phyloP scores from a whole-genome alignment of 2,113 vertebrate species.

The Thermophis baileyi region DNA sequence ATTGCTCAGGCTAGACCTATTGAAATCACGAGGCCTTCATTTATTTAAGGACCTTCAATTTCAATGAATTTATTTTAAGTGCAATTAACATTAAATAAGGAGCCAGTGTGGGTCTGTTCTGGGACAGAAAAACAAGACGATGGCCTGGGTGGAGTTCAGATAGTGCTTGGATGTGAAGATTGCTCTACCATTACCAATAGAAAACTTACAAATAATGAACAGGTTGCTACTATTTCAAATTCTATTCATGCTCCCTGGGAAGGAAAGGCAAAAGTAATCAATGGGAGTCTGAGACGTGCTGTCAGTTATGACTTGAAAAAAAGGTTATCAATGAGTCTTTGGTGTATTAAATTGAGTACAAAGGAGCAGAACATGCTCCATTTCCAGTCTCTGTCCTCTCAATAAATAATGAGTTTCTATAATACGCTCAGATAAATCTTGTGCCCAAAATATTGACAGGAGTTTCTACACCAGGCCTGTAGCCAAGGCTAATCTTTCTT shows the following conservation, averaged over 20 bases:
- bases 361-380: not conserved
- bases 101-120: not conserved
- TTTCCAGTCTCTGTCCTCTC: not conserved
- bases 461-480: not conserved
- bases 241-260: not conserved
- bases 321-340: not conserved
- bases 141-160: not conserved
- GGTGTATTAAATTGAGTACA: not conserved
- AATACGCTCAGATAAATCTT: not conserved
- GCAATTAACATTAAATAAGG: not conserved
- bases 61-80: not conserved
- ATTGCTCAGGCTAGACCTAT: not conserved
- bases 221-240: not conserved
- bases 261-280: not conserved
- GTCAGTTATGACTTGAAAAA: not conserved
- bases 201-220: not conserved
- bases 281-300: not conserved
- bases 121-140: not conserved
- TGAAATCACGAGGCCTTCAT: not conserved
- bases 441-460: not conserved
- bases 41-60: not conserved
- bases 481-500: not conserved
- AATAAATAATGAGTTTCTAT: not conserved
- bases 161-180: not conserved
- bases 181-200: not conserved